These are phyloP conservation scores for Actinostola sp. DNA, from an alignment of 92 coral and sea anemone species.

Conservation along the genomic window DNA sequence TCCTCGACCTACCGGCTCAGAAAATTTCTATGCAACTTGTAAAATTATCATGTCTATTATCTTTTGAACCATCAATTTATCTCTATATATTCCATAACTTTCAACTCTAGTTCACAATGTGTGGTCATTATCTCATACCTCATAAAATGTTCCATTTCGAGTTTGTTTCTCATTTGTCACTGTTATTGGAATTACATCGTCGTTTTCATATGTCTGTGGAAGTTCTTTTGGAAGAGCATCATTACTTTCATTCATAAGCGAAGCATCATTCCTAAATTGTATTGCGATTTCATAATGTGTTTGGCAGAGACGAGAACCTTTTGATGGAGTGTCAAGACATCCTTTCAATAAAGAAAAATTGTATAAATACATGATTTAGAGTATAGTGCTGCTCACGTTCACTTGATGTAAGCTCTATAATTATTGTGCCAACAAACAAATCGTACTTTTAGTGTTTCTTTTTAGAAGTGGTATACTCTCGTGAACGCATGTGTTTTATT, in stretches of 20 bases:
- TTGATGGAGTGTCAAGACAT: constrained; percentile 54
- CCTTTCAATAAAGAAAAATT: constrained; percentile 28
- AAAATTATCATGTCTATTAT: too few species aligned
- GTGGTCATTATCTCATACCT: constrained; percentile 16
- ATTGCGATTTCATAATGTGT: constrained; percentile 20
- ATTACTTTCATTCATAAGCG: background rate
- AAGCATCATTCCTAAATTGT: constrained; percentile 25
- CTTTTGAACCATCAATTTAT: too few species aligned
- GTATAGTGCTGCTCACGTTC: too few species aligned
- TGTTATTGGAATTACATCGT: constrained; percentile 1
- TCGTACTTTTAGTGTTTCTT: too few species aligned
- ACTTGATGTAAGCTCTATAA: background rate
- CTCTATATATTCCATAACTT: too few species aligned
- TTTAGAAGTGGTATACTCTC: too few species aligned
- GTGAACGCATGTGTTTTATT: too few species aligned
- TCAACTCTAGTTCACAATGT: too few species aligned
- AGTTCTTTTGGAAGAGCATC: background rate
- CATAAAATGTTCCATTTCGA: constrained; percentile 14
- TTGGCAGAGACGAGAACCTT: constrained; percentile 34
- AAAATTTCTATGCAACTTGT: too few species aligned
- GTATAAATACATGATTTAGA: background rate
- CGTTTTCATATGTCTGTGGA: background rate
- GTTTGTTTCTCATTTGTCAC: constrained; percentile 4
- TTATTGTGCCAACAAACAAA: background rate
- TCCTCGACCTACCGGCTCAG: too few species aligned